phyloP scores from a whole-genome alignment of 2,797 vertebrate genomes.

The Poeciliopsis paucimaculata region DNA sequence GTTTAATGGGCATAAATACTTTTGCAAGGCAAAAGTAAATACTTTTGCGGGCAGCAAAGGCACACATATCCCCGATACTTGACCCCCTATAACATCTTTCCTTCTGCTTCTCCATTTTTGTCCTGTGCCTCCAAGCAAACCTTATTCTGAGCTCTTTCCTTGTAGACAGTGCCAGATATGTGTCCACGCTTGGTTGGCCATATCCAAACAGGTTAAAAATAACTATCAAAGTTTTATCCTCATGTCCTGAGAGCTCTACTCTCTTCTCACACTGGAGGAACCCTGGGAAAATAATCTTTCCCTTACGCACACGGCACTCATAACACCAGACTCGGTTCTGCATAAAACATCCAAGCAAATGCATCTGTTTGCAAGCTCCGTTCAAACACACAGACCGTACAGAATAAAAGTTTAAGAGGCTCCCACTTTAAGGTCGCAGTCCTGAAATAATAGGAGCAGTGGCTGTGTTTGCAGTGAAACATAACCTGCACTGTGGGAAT shows the following conservation, averaged over 20 bases:
- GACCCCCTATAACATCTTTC: slow-evolving; percentile 32
- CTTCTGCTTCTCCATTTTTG: slow-evolving; percentile 38
- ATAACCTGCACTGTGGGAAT: slow-evolving; percentile 67
- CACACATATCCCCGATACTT: not conserved
- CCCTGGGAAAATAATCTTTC: slow-evolving; percentile 83
- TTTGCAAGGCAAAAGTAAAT: not conserved
- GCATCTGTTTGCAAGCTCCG: slow-evolving; percentile 39
- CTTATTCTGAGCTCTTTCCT: slow-evolving; percentile 61
- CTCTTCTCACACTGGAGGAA: slow-evolving; percentile 80
- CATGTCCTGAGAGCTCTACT: slow-evolving; percentile 76
- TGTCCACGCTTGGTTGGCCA: slow-evolving; percentile 67
- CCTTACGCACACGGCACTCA: slow-evolving; percentile 73
- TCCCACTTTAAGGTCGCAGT: slow-evolving; percentile 32
- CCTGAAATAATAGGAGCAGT: slow-evolving; percentile 55
- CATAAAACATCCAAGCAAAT: slow-evolving; percentile 56
- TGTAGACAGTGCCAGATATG: slow-evolving; percentile 74
- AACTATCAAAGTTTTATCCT: slow-evolving; percentile 67
- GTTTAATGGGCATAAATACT: not conserved
- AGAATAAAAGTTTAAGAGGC: slow-evolving; percentile 36
- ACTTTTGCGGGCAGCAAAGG: not conserved
- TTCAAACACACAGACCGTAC: slow-evolving; percentile 47
- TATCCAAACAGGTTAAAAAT: slow-evolving; percentile 81
- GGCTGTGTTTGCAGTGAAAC: slow-evolving; percentile 61
- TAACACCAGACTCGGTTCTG: slow-evolving; percentile 68
- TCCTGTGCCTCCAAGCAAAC: slow-evolving; percentile 51